These are phyloP conservation scores for Elanoides forficatus DNA, from an alignment of 2,113 vertebrate genomes.

Conservation along the genomic window DNA sequence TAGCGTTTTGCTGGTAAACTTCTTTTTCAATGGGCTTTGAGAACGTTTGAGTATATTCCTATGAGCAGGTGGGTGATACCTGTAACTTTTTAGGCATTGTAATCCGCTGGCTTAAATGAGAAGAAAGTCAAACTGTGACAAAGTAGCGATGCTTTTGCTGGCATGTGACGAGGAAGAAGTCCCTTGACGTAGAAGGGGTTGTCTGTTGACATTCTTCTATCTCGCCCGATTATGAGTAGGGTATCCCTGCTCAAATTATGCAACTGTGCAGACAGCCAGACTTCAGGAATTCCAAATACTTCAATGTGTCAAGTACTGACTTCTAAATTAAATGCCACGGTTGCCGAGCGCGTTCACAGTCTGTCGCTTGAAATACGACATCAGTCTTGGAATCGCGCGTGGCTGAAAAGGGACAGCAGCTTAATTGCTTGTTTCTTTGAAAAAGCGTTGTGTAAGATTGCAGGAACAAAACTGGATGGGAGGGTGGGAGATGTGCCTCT, in stretches of 20 bases:
- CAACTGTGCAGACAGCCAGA: conserved; percentile 48
- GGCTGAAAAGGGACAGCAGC: conserved; percentile 19
- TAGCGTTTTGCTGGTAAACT: accelerated
- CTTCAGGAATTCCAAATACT: conserved; percentile 56
- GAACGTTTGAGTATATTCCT: neutral
- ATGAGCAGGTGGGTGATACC: accelerated
- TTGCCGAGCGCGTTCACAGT: neutral
- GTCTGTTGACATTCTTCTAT: conserved; percentile 42
- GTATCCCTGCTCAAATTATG: conserved; percentile 55
- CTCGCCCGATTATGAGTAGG: conserved; percentile 3
- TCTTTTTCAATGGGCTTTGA: neutral
- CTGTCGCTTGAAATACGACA: neutral
- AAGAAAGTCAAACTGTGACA: neutral
- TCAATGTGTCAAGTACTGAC: conserved; percentile 27
- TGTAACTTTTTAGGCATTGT: neutral
- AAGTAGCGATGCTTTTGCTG: neutral
- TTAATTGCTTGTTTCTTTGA: neutral
- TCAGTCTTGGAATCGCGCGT: neutral
- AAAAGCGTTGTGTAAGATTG: neutral
- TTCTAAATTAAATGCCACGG: neutral
- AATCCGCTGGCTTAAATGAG: neutral
- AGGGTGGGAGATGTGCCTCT: neutral
- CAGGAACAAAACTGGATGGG: neutral
- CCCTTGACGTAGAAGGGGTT: conserved; percentile 32
- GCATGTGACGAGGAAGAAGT: neutral